Base-by-base conservation (phyloP, 2,113 vertebrate species). In the Callaeas wilsoni region DNA sequence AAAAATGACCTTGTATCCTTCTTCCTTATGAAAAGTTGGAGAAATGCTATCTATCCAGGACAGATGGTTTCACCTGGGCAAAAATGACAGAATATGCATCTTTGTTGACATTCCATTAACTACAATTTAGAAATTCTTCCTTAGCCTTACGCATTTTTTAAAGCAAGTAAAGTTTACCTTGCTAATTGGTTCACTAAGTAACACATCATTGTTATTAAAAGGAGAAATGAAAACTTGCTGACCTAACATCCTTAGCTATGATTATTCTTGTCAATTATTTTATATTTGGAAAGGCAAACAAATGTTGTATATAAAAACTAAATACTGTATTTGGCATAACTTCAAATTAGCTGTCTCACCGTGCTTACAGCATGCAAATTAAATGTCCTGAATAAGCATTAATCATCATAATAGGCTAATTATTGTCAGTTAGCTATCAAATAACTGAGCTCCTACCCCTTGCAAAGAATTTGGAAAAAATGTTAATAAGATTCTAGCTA, bases 261-360 rank as follows among this genome's bases (percentile, higher is more conserved):
- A 98, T 98, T 98, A 98, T 97, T 98, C 97, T 93, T 97, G 98
- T 98, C 98, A 98, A 94, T 98, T 98, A 98, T 96, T 98, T 97
- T 90, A 97, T 64, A 96, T 98, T 97, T 96, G 94, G 97, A 97
- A 95, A 98, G 97, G 91, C 93, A 96, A 97, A 98, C 96, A 97
- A 98, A 97, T 89, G 53, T 97, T 98, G 96, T 97, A 97, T 97
- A 97, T 96, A 89, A 95, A 96, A 97, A 87, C 94, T 96, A 96
- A 97, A 94, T 75, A 96, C 87, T 80, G 55, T n/a, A 81, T 78
- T 96, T 97, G 96, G 96, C 94, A 94, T 95, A 96, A 94, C 81
- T 97, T 97, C 97, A 96, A 96, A 96, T 94, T 98, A 97, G 89
- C 89, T 84, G 69, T 84, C 91, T 87, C 79, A n/a, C 22, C 13